Evolutionary conservation across 2,113 vertebrate genomes (phyloP), one percentile per base, ranked within the genome.

Genomic region (Rhineura floridana): DNA sequence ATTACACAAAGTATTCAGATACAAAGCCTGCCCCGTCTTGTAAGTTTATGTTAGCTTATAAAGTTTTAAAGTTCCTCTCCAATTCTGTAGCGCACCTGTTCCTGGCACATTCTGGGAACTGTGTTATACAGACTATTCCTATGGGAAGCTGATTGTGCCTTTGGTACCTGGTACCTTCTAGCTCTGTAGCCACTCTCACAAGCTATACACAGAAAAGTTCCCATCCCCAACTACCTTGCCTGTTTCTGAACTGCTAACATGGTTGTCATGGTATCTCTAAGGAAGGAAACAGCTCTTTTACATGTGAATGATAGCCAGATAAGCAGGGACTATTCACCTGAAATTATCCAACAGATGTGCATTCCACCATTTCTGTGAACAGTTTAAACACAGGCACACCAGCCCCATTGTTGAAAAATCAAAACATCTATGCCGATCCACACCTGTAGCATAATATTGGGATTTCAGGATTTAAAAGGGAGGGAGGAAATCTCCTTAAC

Each of bases 251-350:
- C n/a, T 72, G 50, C 50, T 87, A 73, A 59, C 52, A 73, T 48
- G 21, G 52, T 46, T 81, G 67, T 62, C 67, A 72, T 87, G 78
- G 67, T 81, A 46, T 87, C 77, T 72, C 50, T 44, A 44, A 81
- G 28, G 17, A 28, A 81, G 78, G 39, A 81, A 87, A 72, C 28
- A 44, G n/a, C 12, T 62, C 42, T 36, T 87, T 46, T n/a, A 81
- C 81, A 62, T 48, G 42, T 48, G 23, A 87, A 82, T 63, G 50
- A 63, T 42, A 33, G 11, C 52, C 79, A 44, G 59, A 39, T 48
- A 73, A 82, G n/a, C 42, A 39, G 52, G 42, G 17, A 59, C 52
- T 88, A 65, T 88, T 88, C 82, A 88, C 87, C 80, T 83, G 70
- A 83, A 80, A 75, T 67, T 19, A 78, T 73, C 30, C 55, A 75